Percentiles rank a stretch among this genome's conserved stretches.
Conservation (phyloP, 2,797 vertebrate species). For the Hozukius guyotensis region DNA sequence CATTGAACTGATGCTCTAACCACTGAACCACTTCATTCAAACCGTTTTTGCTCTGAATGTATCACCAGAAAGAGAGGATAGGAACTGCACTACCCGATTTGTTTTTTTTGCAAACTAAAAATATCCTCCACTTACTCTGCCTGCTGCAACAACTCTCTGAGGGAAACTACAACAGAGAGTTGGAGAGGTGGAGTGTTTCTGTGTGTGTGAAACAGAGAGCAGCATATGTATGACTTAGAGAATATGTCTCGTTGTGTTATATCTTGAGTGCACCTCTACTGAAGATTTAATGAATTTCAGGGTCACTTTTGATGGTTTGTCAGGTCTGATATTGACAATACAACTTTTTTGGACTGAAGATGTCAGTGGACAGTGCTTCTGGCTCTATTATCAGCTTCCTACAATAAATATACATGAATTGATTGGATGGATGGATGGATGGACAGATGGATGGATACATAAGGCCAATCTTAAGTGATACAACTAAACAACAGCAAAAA, state of each 20-base stretch:
- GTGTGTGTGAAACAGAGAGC: conserved; percentile 11
- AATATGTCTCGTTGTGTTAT: neutral
- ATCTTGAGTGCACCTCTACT: neutral
- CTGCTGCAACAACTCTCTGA: conserved; percentile 51
- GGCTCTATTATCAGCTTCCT: neutral
- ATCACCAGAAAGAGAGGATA: neutral
- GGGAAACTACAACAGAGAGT: conserved; percentile 37
- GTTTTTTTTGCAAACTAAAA: conserved; percentile 51
- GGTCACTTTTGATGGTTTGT: neutral
- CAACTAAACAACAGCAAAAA: neutral
- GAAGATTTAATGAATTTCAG: neutral
- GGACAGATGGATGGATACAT: neutral
- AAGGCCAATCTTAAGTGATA: neutral
- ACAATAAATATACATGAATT: neutral
- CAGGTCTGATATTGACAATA: neutral
- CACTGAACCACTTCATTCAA: conserved; percentile 24
- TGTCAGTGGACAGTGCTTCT: neutral
- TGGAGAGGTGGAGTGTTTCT: conserved; percentile 28
- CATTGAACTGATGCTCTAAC: conserved; percentile 6
- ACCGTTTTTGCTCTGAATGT: conserved; percentile 1
- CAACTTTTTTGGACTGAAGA: neutral
- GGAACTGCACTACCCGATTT: conserved; percentile 21
- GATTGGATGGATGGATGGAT: neutral
- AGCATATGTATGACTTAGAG: neutral
- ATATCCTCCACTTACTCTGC: conserved; percentile 56